phyloP scores from a whole-genome alignment of 1,140 invertebrate genomes.

The Chrysoperla carnea region DNA sequence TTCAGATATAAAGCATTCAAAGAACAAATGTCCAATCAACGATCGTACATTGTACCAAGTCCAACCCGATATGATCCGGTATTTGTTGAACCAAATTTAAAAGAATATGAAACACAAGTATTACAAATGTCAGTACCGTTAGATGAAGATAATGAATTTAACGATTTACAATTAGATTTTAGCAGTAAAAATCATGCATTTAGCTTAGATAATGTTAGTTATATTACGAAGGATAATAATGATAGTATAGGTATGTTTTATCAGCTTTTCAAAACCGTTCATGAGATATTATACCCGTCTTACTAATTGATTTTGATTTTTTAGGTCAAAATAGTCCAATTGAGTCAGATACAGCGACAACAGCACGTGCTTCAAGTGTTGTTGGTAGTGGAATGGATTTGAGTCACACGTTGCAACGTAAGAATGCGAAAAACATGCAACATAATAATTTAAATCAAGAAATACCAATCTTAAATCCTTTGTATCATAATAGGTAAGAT shows the following conservation, averaged over 20 bases:
- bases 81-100: conserved; percentile 56
- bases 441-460: conserved; percentile 26
- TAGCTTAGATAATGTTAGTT: conserved; percentile 67
- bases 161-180: conserved; percentile 70
- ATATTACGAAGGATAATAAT: conserved; percentile 64
- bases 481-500: conserved; percentile 35
- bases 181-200: conserved; percentile 75
- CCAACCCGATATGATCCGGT: conserved; percentile 56
- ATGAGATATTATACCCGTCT: too few relatives aligned
- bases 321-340: neutral
- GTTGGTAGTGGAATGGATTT: conserved; percentile 21
- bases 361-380: conserved; percentile 57
- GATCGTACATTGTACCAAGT: conserved; percentile 47
- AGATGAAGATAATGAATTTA: conserved; percentile 55
- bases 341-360: conserved; percentile 36
- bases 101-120: conserved; percentile 77
- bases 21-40: conserved; percentile 42
- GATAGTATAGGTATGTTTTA: conserved; percentile 23
- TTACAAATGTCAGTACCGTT: conserved; percentile 74
- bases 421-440: conserved; percentile 15
- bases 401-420: conserved; percentile 12
- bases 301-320: neutral
- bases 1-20: conserved; percentile 62
- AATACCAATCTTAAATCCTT: conserved; percentile 33
- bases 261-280: too few relatives aligned